phyloP scores from a whole-genome alignment of 1,140 invertebrate genomes.

The Drosophila rhopaloa region DNA sequence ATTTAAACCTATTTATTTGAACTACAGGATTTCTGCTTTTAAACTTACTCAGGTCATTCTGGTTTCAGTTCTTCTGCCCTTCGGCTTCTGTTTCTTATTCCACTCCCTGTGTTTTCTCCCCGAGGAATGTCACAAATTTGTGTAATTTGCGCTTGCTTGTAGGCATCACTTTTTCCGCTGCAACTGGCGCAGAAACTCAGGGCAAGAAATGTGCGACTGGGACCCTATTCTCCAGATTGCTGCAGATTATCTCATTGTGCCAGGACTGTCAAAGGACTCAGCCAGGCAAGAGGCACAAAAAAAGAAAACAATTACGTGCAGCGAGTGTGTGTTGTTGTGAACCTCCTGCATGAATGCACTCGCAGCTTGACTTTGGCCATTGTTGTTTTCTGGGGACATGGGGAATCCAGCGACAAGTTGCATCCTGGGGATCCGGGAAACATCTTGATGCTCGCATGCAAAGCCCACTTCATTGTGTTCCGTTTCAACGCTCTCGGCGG shows the following conservation, averaged over 20 bases:
- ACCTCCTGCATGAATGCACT: slow-evolving; percentile 59
- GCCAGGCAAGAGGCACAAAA: slow-evolving; percentile 57
- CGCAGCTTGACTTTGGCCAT: slow-evolving; percentile 56
- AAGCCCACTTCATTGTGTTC: slow-evolving; percentile 29
- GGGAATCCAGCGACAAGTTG: slow-evolving; percentile 52
- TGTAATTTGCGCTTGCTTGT: slow-evolving; percentile 56
- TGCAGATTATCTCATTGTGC: slow-evolving; percentile 59
- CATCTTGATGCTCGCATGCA: slow-evolving; percentile 70
- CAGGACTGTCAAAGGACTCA: slow-evolving; percentile 54
- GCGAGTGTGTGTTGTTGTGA: slow-evolving; percentile 14
- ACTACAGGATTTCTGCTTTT: not conserved
- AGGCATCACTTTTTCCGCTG: slow-evolving; percentile 36
- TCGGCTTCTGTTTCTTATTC: not conserved
- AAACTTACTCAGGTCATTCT: not conserved
- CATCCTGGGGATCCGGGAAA: slow-evolving; percentile 29
- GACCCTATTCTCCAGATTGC: slow-evolving; percentile 37
- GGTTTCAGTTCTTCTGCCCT: not conserved
- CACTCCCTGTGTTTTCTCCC: not conserved
- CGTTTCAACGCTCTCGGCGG: slow-evolving; percentile 14
- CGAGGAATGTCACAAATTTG: slow-evolving; percentile 38
- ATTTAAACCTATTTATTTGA: too few relatives aligned
- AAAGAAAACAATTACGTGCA: slow-evolving; percentile 58
- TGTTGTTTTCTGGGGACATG: slow-evolving; percentile 44
- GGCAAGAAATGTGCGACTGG: slow-evolving; percentile 1
- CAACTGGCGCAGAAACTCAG: not conserved